These are phyloP conservation scores for Heliconius ethilla DNA, from an alignment of 2,888 invertebrate genomes.

Conservation along the genomic window DNA sequence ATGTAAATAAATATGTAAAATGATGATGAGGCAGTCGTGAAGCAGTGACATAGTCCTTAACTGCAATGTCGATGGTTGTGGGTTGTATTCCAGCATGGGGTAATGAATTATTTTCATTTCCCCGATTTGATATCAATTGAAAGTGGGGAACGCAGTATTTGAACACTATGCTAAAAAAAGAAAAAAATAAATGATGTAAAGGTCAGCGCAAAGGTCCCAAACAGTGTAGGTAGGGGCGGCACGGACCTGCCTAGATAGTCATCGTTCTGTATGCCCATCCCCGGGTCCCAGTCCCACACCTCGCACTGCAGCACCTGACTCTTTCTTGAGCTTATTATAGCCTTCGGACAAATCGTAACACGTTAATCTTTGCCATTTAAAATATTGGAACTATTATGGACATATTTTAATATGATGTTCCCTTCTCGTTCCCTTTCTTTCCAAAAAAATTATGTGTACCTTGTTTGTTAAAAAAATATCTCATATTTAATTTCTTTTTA, in stretches of 20 bases:
- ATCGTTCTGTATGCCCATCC: conserved; percentile 89
- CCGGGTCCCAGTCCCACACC: conserved; percentile 93
- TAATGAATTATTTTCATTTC: not conserved
- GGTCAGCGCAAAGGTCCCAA: conserved; percentile 48
- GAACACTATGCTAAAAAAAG: not conserved
- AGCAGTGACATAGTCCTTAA: not conserved
- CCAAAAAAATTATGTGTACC: not conserved
- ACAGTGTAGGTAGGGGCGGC: conserved; percentile 54
- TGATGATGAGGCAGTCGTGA: conserved; percentile 40
- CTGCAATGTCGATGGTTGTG: not conserved
- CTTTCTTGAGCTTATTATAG: conserved; percentile 88
- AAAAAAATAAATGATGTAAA: conserved; percentile 50
- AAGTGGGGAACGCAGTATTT: not conserved
- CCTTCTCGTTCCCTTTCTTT: not conserved
- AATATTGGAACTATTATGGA: not conserved
- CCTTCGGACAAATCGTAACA: conserved; percentile 82
- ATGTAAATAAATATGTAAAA: not conserved
- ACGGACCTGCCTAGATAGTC: conserved; percentile 93
- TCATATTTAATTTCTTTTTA: not conserved
- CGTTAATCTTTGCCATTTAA: conserved; percentile 13
- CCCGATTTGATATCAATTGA: not conserved
- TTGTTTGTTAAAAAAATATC: not conserved
- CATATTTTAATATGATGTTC: not conserved
- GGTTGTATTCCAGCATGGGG: not conserved
- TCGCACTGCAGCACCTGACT: conserved; percentile 88